These are phyloP conservation scores for Chelonus formosanus DNA, from an alignment of 2,888 invertebrate species.

Conservation along the genomic window DNA sequence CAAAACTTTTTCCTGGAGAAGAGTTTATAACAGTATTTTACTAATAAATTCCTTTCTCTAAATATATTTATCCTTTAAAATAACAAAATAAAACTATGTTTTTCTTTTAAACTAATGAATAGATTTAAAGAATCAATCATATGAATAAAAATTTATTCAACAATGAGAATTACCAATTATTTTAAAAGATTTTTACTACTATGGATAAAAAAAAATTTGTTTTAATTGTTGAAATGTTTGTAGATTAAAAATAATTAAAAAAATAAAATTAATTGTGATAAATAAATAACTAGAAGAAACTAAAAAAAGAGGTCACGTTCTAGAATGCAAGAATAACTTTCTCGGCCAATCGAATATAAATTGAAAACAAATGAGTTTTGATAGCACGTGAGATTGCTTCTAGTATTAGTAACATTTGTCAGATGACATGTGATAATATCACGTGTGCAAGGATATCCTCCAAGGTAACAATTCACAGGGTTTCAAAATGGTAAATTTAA, in stretches of 20 bases:
- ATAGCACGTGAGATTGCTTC: neutral
- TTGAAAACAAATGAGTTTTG: neutral
- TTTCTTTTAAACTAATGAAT: neutral
- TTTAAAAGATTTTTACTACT: no score
- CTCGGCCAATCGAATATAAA: neutral
- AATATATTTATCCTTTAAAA: neutral
- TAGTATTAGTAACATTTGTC: neutral
- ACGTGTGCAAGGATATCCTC: slow-evolving; percentile 36
- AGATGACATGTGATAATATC: slow-evolving; percentile 22
- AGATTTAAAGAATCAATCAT: neutral
- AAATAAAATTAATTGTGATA: neutral
- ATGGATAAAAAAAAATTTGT: no score
- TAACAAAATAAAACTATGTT: neutral
- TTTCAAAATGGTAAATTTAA: no score
- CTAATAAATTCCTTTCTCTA: no score
- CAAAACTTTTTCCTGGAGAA: neutral
- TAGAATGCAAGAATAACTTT: slow-evolving; percentile 11
- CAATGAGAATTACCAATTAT: no score
- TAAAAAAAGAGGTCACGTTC: slow-evolving; percentile 7
- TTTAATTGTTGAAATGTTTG: no score
- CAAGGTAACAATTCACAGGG: slow-evolving; percentile 4
- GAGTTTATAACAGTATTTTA: neutral
- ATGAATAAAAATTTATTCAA: no score
- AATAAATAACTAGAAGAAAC: neutral
- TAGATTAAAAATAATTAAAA: neutral